Conservation (phyloP, 1,140 invertebrate species). For the Hylaeus anthracinus region DNA sequence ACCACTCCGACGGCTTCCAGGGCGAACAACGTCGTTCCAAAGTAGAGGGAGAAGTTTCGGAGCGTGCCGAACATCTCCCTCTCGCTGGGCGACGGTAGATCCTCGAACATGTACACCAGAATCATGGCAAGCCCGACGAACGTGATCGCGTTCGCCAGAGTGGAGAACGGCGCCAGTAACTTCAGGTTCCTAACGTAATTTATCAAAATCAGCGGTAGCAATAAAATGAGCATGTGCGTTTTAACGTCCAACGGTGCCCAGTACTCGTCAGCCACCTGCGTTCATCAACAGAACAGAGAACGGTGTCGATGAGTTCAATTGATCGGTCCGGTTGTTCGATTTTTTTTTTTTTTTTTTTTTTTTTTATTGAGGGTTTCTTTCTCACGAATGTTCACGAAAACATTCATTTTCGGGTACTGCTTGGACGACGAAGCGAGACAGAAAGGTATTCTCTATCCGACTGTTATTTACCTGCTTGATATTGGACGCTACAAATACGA, state of each 20-base stretch:
- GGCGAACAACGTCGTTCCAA: constrained; percentile 94
- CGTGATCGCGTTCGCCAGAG: constrained; percentile 88
- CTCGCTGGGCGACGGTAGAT: constrained; percentile 83
- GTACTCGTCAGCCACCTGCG: constrained; percentile 79
- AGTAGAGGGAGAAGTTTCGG: constrained; percentile 86
- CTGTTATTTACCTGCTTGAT: constrained; percentile 83
- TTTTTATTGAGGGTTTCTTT: not conserved
- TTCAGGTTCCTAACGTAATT: constrained; percentile 90
- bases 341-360: not conserved
- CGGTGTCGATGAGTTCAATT: not conserved
- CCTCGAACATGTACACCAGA: constrained; percentile 85
- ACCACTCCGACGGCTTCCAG: constrained; percentile 94
- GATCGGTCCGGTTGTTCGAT: not conserved
- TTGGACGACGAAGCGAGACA: not conserved
- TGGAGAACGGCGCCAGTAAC: constrained; percentile 90
- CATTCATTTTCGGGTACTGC: not conserved
- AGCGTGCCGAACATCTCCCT: constrained; percentile 82
- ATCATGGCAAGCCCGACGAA: constrained; percentile 87
- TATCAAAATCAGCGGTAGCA: constrained; percentile 86
- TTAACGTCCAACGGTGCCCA: constrained; percentile 74
- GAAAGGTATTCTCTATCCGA: not conserved
- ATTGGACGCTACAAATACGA: constrained; percentile 91
- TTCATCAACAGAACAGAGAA: constrained; percentile 36
- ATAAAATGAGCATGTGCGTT: constrained; percentile 83
- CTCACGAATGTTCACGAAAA: not conserved